Evolutionary conservation across 53 echinoderm and acorn worm species (phyloP), one percentile per base, ranked within the genome.

Genomic region (Holothuria leucospilota): DNA sequence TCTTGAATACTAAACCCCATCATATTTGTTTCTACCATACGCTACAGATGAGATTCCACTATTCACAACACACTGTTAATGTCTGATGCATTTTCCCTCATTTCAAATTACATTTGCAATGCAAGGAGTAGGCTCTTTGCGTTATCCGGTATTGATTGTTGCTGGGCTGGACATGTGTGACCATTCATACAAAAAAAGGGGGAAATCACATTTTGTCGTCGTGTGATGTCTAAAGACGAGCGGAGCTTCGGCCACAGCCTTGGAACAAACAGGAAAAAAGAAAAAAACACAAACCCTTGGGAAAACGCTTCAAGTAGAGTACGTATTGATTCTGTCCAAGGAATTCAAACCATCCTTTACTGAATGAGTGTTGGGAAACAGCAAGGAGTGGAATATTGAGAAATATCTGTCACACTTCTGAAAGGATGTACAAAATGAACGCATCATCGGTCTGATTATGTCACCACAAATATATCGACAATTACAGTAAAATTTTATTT

Each of bases 231-330:
- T 34, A 13, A 14, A 68, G 29, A 68, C 68, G 18, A 2, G 56
- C 56, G 1, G 15, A 18, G 56, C 56, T 70, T 20, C 18, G 34
- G 70, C 34, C 70, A 70, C 20, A 38, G 20, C 38, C 27, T 75
- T 52, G 26, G 51, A 49, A 52, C 26, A 75, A 75, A 75, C 75
- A 49, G 68, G 23, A 75, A 52, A 75, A 26, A 51, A 39, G 49
- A 20, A 53, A 75, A 56, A 56, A 9, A 56, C 56, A 56, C 56
- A 56, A 75, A 52, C 75, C 75, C 75, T 75, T 18, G 75, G 75
- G 75, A 75, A 75, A 75, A 27, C 13, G 75, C 75, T 75, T 49
- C 53, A 75, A 52, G 75, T 75, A 52, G 75, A 75, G 75, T 51
- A 75, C 13, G 51, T 75, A 75, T 75, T 75, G 75, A 75, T 75